A percentile compares a stretch with the other conserved stretches of the same genome.
Evolutionary conservation across 1,140 invertebrate genomes (phyloP).

Genomic region (Ctenoplectra terminalis): DNA sequence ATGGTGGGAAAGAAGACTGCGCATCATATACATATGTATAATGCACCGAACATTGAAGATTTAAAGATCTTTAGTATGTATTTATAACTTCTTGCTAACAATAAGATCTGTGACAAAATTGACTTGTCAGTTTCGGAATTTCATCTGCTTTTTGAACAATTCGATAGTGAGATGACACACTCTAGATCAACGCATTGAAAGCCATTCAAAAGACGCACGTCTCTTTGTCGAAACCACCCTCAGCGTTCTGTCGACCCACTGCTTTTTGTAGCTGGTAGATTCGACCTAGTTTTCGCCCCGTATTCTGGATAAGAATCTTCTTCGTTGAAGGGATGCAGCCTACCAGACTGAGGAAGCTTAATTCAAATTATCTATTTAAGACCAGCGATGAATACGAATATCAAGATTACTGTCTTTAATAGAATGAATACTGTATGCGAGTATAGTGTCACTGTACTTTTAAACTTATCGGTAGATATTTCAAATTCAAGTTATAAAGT

Average conservation of each 20-base stretch:
- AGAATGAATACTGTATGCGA: neutral
- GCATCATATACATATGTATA: no score
- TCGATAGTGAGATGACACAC: conserved; percentile 14
- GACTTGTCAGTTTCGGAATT: neutral
- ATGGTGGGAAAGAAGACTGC: no score
- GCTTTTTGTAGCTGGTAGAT: conserved; percentile 23
- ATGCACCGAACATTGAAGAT: no score
- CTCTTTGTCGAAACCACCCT: conserved; percentile 36
- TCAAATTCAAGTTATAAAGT: no score
- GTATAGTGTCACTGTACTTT: no score
- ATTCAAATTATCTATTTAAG: conserved; percentile 12
- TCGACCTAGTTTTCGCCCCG: conserved; percentile 26
- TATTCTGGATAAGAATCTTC: neutral
- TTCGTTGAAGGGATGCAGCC: neutral
- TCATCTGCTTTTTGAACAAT: conserved; percentile 26
- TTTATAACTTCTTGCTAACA: neutral
- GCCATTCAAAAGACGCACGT: conserved; percentile 37
- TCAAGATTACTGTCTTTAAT: neutral
- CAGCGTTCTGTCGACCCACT: conserved; percentile 20
- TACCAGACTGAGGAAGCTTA: conserved; percentile 14
- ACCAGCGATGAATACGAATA: neutral
- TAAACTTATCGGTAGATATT: no score
- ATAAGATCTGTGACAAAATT: neutral
- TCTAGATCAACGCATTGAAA: conserved; percentile 5
- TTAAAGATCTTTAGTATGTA: neutral